A percentile compares a stretch with the other conserved stretches of the same genome.
Evolutionary conservation across 2,888 invertebrate genomes (phyloP).

Genomic region (Amiota minor): DNA sequence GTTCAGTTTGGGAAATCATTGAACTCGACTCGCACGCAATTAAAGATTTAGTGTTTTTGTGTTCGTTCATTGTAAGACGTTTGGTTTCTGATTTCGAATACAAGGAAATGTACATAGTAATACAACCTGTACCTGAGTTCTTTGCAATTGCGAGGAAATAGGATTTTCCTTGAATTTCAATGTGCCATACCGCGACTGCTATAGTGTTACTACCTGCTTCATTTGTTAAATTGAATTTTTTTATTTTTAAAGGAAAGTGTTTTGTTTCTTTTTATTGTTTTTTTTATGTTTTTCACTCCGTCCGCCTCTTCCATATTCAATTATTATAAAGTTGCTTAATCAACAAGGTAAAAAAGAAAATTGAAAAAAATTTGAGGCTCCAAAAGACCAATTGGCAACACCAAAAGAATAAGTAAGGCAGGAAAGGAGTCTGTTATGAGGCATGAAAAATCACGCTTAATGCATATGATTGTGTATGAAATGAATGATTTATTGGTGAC

Average conservation of each 20-base stretch:
- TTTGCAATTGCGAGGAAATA: not conserved
- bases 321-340: not conserved
- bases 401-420: too few species aligned
- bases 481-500: conserved; percentile 22
- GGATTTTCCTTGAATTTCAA: conserved; percentile 20
- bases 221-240: not conserved
- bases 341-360: not conserved
- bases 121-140: too few species aligned
- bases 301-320: too few species aligned
- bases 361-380: too few species aligned
- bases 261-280: not conserved
- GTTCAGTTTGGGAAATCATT: conserved; percentile 40
- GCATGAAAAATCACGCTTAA: conserved; percentile 13
- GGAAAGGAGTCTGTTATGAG: not conserved
- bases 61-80: too few species aligned
- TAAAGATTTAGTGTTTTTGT: conserved; percentile 31
- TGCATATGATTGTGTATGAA: conserved; percentile 16
- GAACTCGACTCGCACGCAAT: conserved; percentile 51
- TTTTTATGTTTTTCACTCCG: not conserved
- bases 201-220: too few species aligned
- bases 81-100: too few species aligned
- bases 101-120: too few species aligned
- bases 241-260: not conserved
- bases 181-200: not conserved
- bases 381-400: too few species aligned